Conservation (phyloP, 2,113 vertebrate species). For the Trachemys scripta region DNA sequence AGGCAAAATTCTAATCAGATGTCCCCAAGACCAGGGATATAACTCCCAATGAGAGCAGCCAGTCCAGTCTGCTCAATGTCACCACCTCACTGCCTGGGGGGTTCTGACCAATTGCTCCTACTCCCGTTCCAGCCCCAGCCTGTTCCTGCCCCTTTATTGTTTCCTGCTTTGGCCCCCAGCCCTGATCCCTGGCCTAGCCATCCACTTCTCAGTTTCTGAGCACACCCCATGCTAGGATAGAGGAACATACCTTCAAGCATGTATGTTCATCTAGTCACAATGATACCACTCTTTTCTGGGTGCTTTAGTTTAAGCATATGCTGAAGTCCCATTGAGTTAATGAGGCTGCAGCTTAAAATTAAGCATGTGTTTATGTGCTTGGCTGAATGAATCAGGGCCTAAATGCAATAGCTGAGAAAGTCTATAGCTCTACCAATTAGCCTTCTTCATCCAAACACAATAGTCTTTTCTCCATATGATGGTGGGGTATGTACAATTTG, state of each 20-base stretch:
- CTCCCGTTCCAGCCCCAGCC: background rate
- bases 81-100: background rate
- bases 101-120: background rate
- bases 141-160: background rate
- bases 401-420: background rate
- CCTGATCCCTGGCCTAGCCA: background rate
- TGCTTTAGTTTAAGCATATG: rapidly evolving
- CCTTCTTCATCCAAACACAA: background rate
- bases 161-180: background rate
- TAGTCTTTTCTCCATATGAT: rapidly evolving
- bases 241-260: background rate
- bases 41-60: background rate
- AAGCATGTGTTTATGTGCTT: rapidly evolving
- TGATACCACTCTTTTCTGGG: background rate
- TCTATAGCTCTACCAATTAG: rapidly evolving
- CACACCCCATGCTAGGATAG: background rate
- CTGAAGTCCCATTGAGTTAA: rapidly evolving
- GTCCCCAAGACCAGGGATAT: background rate
- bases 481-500: background rate
- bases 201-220: background rate
- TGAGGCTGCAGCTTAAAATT: rapidly evolving
- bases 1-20: background rate
- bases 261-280: no score
- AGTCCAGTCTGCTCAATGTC: background rate
- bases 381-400: background rate